Conservation (phyloP, 2,113 vertebrate genomes). For the Chrysemys picta region DNA sequence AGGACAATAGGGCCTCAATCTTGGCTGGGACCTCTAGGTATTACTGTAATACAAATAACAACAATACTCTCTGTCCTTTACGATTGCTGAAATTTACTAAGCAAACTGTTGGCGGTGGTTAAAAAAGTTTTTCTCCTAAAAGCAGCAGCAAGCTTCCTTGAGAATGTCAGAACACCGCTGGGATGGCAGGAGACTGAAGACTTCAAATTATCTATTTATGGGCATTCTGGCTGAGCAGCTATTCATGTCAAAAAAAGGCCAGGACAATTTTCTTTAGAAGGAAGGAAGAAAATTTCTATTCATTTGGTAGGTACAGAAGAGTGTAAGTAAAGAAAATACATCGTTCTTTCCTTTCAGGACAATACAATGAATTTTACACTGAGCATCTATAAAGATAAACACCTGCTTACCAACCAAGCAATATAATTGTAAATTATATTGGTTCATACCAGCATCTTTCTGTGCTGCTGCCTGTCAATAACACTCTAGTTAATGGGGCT, state of each 20-base stretch:
- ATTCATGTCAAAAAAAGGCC: neutral
- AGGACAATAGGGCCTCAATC: neutral
- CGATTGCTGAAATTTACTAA: neutral
- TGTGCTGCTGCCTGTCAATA: neutral
- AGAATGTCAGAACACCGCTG: neutral
- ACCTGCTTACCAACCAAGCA: neutral
- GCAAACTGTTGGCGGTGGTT: neutral
- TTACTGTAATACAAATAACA: neutral
- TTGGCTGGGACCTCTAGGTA: neutral
- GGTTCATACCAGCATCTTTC: fast-evolving
- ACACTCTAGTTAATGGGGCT: fast-evolving
- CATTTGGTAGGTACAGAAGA: neutral
- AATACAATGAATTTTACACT: neutral
- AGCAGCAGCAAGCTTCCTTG: neutral
- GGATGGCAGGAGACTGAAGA: neutral
- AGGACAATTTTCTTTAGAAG: neutral
- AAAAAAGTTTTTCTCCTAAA: neutral
- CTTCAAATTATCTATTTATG: neutral
- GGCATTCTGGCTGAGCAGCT: neutral
- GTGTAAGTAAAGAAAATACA: neutral
- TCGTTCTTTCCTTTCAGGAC: neutral
- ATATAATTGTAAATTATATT: fast-evolving
- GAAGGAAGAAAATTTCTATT: slow-evolving; percentile 23
- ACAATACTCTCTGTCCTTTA: neutral
- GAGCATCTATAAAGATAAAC: neutral